phyloP scores from a whole-genome alignment of 1,140 invertebrate species.

The Scaptomyza pallida region DNA sequence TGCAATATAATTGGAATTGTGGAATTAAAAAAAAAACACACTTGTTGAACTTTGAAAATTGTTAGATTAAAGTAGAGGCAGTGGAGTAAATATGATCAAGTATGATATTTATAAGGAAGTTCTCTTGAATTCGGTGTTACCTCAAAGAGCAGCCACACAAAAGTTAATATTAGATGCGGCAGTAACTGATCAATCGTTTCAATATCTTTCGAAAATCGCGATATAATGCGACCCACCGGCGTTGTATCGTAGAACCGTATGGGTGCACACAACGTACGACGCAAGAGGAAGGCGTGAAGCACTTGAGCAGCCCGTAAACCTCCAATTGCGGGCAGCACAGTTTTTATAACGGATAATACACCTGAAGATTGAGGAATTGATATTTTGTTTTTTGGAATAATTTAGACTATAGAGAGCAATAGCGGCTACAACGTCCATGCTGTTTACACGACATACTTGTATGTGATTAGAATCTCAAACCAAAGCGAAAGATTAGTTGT shows the following conservation, averaged over 20 bases:
- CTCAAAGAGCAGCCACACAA: conserved; percentile 91
- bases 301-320: conserved; percentile 89
- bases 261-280: conserved; percentile 89
- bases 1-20: conserved; percentile 1
- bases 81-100: neutral
- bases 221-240: conserved; percentile 93
- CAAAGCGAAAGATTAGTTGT: conserved; percentile 1
- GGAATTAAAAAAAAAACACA: conserved; percentile 8
- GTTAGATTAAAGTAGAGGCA: neutral
- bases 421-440: conserved; percentile 17
- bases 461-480: conserved; percentile 7
- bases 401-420: neutral
- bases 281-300: conserved; percentile 91
- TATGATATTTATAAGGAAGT: conserved; percentile 7
- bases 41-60: neutral
- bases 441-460: neutral
- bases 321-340: conserved; percentile 89
- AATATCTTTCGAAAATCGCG: conserved; percentile 93
- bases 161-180: conserved; percentile 89
- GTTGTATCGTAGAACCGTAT: conserved; percentile 94
- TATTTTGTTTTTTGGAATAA: neutral
- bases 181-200: conserved; percentile 89
- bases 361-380: conserved; percentile 80
- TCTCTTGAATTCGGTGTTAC: conserved; percentile 85
- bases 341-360: conserved; percentile 87